Evolutionary conservation across 2,888 invertebrate species (phyloP), one percentile per base, ranked within the genome.

Genomic region (Hypena proboscidalis): DNA sequence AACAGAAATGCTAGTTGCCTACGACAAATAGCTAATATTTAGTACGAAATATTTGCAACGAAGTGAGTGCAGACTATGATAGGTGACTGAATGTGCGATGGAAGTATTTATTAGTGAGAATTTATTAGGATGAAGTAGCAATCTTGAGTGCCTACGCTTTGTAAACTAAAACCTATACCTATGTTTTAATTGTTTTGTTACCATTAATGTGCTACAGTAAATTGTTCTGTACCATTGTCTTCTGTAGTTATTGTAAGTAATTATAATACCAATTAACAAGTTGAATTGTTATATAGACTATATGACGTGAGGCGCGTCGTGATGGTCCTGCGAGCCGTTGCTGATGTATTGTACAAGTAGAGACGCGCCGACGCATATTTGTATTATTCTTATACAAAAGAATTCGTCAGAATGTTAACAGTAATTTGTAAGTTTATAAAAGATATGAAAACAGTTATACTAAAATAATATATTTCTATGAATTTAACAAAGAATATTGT

Each of bases 101-200:
- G 73, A 77, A 70, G 86, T 90, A 90, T 90, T 90, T 90, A 90
- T 90, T 90, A 79, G 89, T 90, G 86, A 86, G 90, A 86, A 85
- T 86, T 89, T 77, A 75, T 85, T 81, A 87, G 85, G 80, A 71
- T 83, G 81, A 87, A 86, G 84, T 88, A 89, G 90, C 89, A 90
- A 90, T 90, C 90, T 90, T 90, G 90, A 90, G 90, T 90, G 90
- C 90, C 90, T 90, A 90, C 85, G 90, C 90, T 90, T 90, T 90
- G 89, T 90, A 89, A 88, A 90, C 83, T 85, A 84, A 89, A 90
- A 88, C 87, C 83, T 87, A 76, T 82, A 72, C 70, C 68, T 80
- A 82, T 77, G 78, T 85, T 87, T 88, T 81, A 80, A 87, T 86
- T 90, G 86, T 89, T 90, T 90, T 88, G 89, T 90, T 90, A 89